Base-by-base conservation (phyloP, 2,888 invertebrate species). In the Tinea trinotella region DNA sequence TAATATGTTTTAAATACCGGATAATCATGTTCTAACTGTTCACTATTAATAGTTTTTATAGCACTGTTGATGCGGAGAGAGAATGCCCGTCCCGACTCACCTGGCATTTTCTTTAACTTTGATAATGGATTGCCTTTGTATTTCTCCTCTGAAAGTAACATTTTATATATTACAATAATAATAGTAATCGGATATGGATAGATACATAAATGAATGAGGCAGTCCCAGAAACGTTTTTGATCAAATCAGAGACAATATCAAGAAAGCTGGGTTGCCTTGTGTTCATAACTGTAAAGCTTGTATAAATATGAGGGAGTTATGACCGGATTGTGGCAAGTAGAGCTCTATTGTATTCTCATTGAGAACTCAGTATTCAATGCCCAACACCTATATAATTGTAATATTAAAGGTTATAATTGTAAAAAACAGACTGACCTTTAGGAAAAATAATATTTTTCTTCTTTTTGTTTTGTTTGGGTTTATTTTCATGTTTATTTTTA, bases 41-140 rank as follows among this genome's bases (percentile, higher is more conserved):
- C 34, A 13, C 18, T 17, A 20, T 40, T 55, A n/a, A 84, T 88
- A 12, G 89, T 86, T 10, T 87, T 77, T 6, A 92, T 89, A 12
- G 91, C 89, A 57, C 86, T 86, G 65, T 89, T 89, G 24, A 94
- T 90, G 54, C 94, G 85, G 12, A 87, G 71, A 52, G 92, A 76
- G 68, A 93, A 94, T 5, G 78, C 78, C n/a, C 83, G 70, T 10
- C 88, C 87, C 0, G 84, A 82, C 76, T 94, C 94, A 0, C 89
- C 90, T 0, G 88, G 82, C 56, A 81, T 66, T 68, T 90, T 89
- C 57, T 86, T 83, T 58, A 93, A 87, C 2, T 84, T 60, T 7
- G 88, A 84, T 36, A 89, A 70, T 10, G 84, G 71, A 67, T 89
- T 80, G 1, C 56, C 55, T 13, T 80, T 61, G 87, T 71, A 48